Percentiles rank a stretch among this genome's conserved stretches.
phyloP scores from a whole-genome alignment of 2,888 invertebrate genomes.

The Gymnosoma rotundatum region DNA sequence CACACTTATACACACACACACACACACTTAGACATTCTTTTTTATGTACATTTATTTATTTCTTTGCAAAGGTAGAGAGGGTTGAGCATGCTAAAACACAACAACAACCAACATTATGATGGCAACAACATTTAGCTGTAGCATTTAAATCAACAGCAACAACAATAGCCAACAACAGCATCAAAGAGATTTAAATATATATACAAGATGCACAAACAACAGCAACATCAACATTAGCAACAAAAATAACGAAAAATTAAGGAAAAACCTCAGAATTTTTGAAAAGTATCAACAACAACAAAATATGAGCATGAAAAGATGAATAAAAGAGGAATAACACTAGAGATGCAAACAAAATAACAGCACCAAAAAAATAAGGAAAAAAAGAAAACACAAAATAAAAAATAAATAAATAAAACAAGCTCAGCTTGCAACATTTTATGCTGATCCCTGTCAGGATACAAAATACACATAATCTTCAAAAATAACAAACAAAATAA shows the following conservation, averaged over 20 bases:
- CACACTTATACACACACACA: not conserved
- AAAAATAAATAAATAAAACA: slow-evolving; percentile 63
- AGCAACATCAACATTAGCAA: slow-evolving; percentile 40
- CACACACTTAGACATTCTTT: not conserved
- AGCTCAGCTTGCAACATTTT: slow-evolving; percentile 82
- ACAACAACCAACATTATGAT: slow-evolving; percentile 33
- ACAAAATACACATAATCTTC: slow-evolving; percentile 82
- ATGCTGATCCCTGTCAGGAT: slow-evolving; percentile 82
- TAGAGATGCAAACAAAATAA: slow-evolving; percentile 52
- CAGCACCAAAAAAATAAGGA: no score
- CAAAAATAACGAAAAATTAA: slow-evolving; percentile 48
- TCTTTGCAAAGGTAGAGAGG: slow-evolving; percentile 14
- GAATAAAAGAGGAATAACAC: slow-evolving; percentile 64
- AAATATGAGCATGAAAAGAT: slow-evolving; percentile 66
- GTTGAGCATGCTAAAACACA: slow-evolving; percentile 4
- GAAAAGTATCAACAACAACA: slow-evolving; percentile 66
- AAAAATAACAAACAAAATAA: slow-evolving; percentile 80
- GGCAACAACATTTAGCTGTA: slow-evolving; percentile 55
- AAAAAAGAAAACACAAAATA: slow-evolving; percentile 18
- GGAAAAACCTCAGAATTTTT: slow-evolving; percentile 70
- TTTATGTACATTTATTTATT: not conserved
- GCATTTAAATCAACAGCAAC: slow-evolving; percentile 63
- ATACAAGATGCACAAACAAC: slow-evolving; percentile 42
- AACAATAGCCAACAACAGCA: slow-evolving; percentile 59
- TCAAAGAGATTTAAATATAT: slow-evolving; percentile 61